phyloP scores from a whole-genome alignment of 2,888 invertebrate genomes.

The Lumbricus terrestris region DNA sequence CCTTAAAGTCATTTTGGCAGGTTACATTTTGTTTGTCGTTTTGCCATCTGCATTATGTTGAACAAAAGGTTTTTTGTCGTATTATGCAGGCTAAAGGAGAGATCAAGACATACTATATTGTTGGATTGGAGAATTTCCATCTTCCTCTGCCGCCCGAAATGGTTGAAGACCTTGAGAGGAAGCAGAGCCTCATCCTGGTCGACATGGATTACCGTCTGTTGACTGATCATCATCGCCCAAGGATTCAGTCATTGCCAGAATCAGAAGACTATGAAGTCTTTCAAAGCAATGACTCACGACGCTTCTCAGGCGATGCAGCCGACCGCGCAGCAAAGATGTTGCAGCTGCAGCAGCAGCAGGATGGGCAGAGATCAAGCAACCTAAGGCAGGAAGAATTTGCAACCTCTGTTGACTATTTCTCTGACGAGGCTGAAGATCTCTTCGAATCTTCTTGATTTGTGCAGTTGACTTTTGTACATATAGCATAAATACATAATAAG shows the following conservation, averaged over 20 bases:
- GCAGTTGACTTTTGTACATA: neutral
- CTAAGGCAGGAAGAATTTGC: neutral
- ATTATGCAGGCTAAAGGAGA: neutral
- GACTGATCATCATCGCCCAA: neutral
- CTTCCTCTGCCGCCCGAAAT: neutral
- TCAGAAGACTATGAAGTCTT: neutral
- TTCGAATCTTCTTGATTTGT: neutral
- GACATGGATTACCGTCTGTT: neutral
- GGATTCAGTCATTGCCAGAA: neutral
- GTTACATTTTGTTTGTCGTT: too few species aligned
- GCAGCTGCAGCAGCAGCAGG: neutral
- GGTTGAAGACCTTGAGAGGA: neutral
- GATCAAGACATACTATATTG: neutral
- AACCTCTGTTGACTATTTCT: neutral
- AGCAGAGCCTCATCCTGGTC: neutral
- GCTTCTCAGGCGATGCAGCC: neutral
- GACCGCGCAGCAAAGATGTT: too few species aligned
- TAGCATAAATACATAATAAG: too few species aligned
- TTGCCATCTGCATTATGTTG: neutral
- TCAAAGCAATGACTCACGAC: neutral
- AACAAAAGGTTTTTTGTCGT: neutral
- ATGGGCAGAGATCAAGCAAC: neutral
- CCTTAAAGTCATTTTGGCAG: too few species aligned
- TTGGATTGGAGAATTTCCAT: neutral
- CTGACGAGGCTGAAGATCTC: neutral